phyloP scores from a whole-genome alignment of 1,140 invertebrate species.

The Tribolium castaneum region DNA sequence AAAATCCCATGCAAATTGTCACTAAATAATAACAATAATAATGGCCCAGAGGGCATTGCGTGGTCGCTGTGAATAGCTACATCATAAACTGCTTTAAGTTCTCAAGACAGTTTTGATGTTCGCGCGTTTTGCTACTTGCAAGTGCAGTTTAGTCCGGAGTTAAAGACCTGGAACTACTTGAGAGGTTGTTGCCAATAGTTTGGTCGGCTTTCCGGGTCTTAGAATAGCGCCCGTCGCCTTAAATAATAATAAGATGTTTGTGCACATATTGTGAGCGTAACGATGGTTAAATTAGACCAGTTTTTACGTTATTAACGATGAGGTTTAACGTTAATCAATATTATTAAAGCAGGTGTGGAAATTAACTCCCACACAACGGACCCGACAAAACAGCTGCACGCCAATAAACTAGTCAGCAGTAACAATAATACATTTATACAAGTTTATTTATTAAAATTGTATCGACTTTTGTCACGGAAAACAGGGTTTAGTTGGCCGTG shows the following conservation, averaged over 20 bases:
- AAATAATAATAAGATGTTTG: not conserved
- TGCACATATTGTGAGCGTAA: too few relatives aligned
- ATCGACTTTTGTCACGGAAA: not conserved
- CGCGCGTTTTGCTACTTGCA: not conserved
- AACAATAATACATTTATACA: not conserved
- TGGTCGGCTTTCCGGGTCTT: not conserved
- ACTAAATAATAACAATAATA: conserved; percentile 23
- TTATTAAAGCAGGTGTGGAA: not conserved
- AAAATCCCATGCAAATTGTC: conserved; percentile 21
- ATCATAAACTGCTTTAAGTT: not conserved
- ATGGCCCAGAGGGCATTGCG: not conserved
- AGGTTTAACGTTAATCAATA: not conserved
- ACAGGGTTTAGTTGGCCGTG: not conserved
- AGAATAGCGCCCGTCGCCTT: not conserved
- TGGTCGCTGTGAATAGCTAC: not conserved
- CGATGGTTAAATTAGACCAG: not conserved
- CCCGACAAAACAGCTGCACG: not conserved
- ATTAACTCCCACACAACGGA: not conserved
- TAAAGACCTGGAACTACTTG: conserved; percentile 4
- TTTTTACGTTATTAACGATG: not conserved
- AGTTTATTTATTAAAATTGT: not conserved
- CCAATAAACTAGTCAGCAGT: not conserved
- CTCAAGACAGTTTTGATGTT: conserved; percentile 11
- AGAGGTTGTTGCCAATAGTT: not conserved
- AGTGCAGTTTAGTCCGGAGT: conserved; percentile 1